Conservation (phyloP, 2,113 vertebrate species). For the Indicator indicator region DNA sequence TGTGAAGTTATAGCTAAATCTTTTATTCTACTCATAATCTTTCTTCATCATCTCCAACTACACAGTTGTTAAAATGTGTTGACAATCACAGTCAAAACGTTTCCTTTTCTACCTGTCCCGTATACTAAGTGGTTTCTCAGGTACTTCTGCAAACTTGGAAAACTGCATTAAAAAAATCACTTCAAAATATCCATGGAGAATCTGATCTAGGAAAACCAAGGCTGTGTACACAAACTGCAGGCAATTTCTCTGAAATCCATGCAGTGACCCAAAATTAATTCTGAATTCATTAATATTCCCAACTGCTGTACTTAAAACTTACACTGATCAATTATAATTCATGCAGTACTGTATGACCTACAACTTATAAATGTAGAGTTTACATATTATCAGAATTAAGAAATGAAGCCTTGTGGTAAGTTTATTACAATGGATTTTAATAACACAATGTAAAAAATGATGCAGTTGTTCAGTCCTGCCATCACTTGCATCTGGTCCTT, state of each 20-base stretch:
- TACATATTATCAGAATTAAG: neutral
- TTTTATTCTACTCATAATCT: neutral
- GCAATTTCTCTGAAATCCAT: neutral
- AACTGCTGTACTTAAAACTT: neutral
- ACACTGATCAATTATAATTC: neutral
- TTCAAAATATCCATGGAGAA: neutral
- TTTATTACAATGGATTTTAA: neutral
- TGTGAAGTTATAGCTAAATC: neutral
- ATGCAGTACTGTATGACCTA: neutral
- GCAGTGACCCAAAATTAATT: neutral
- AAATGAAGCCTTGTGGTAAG: neutral
- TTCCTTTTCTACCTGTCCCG: neutral
- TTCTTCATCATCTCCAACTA: neutral
- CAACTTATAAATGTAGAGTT: neutral
- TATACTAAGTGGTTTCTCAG: neutral
- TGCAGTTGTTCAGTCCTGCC: neutral
- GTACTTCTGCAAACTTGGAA: neutral
- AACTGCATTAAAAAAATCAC: neutral
- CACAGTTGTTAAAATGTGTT: neutral
- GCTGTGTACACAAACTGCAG: neutral
- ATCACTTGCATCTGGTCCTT: neutral
- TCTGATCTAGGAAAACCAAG: neutral
- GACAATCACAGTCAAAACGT: neutral
- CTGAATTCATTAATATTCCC: neutral
- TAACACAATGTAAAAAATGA: neutral